phyloP scores from a whole-genome alignment of 2,797 vertebrate genomes.

The Characodon lateralis region DNA sequence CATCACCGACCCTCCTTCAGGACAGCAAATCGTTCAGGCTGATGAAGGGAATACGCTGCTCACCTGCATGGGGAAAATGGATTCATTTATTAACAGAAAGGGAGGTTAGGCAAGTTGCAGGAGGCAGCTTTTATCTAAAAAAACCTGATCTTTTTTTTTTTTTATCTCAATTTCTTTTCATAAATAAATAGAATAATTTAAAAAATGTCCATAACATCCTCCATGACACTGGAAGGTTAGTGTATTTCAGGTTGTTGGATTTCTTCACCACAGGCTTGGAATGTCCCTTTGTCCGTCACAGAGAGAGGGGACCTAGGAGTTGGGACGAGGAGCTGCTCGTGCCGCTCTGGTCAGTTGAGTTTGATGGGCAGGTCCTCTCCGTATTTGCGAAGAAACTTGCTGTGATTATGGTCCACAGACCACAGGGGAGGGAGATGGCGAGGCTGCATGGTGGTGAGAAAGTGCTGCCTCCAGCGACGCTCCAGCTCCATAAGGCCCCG shows the following conservation, averaged over 20 bases:
- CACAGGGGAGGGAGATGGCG: slow-evolving; percentile 91
- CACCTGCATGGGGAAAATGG: slow-evolving; percentile 55
- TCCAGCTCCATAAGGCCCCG: slow-evolving; percentile 92
- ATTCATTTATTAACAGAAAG: not conserved
- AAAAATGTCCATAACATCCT: slow-evolving; percentile 33
- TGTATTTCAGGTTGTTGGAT: not conserved
- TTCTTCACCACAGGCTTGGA: not conserved
- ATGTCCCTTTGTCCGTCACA: slow-evolving; percentile 20
- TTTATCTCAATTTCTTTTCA: slow-evolving; percentile 39
- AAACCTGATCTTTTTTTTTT: slow-evolving; percentile 20
- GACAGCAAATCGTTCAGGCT: slow-evolving; percentile 47
- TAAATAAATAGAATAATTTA: slow-evolving; percentile 24
- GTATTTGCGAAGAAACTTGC: slow-evolving; percentile 91
- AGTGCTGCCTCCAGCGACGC: slow-evolving; percentile 94
- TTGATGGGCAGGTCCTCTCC: slow-evolving; percentile 87
- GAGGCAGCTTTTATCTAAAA: slow-evolving; percentile 71
- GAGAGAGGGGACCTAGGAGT: not conserved
- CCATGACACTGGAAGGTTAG: not conserved
- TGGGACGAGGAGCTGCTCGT: not conserved
- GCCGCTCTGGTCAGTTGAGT: slow-evolving; percentile 68
- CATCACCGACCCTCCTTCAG: slow-evolving; percentile 42
- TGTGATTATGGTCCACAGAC: slow-evolving; percentile 93
- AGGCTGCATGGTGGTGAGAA: slow-evolving; percentile 91
- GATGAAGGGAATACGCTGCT: slow-evolving; percentile 49
- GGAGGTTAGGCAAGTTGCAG: slow-evolving; percentile 60